Evolutionary conservation across 2,888 invertebrate species (phyloP), one percentile per base, ranked within the genome.

Genomic region (Poecilobothrus nobilitatus): DNA sequence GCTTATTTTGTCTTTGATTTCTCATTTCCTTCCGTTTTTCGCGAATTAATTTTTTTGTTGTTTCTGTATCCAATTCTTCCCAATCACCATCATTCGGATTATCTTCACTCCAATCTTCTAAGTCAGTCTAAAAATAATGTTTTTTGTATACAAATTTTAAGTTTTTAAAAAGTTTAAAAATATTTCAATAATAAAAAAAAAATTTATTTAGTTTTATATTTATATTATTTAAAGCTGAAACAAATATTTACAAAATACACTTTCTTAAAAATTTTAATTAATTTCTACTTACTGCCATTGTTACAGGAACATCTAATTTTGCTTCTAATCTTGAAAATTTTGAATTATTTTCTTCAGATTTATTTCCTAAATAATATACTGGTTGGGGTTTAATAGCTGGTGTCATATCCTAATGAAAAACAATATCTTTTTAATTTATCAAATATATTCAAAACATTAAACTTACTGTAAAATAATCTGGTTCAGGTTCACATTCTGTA

Each of bases 341-440:
- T 68, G 75, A 75, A 66, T 76, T 74, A 66, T 75, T 75, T 68
- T 73, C 69, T 21, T 67, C 70, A 21, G 70, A 67, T 65, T 81
- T 80, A 68, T 81, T 79, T 67, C 78, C 81, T 34, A 88, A 78
- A 67, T 86, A 79, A 66, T 87, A 76, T 78, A 86, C 88, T 0
- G 82, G 80, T 75, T 87, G 88, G 68, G 81, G 85, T 20, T 85
- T 86, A 61, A 88, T 88, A 71, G 81, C 83, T 12, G 88, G 88
- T 37, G 86, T 80, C 85, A 88, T 85, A 74, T 88, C 86, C 85
- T 86, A 41, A 22, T n/a, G 70, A 64, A 67, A 27, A 67, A 37
- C 64, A 53, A 64, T 27, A 33, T 21, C 5, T 27, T 27, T 27
- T 27, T 27, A 62, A 27, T 41, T 64, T n/a, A 8, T 53, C 20